Evolutionary conservation across 2,797 vertebrate genomes (phyloP).

Genomic region (Rhinophrynus dorsalis): DNA sequence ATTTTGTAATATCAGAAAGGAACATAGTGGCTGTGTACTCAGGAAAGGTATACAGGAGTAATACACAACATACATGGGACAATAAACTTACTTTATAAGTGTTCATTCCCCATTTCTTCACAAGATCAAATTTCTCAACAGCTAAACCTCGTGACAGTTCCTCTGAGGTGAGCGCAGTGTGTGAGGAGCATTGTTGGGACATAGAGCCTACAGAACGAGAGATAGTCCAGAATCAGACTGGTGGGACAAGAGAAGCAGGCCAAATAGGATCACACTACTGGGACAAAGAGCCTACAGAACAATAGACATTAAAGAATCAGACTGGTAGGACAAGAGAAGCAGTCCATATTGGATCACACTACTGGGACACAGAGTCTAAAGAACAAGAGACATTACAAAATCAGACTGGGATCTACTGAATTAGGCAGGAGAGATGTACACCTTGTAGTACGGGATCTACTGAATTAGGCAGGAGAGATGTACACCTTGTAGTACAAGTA

Average conservation of each 20-base stretch:
- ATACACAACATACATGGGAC: neutral
- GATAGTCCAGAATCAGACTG: neutral
- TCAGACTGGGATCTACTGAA: too few species aligned
- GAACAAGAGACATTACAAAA: too few species aligned
- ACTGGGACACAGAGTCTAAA: neutral
- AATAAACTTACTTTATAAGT: conserved; percentile 87
- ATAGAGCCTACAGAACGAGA: conserved; percentile 70
- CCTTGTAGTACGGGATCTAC: too few species aligned
- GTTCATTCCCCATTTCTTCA: conserved; percentile 98
- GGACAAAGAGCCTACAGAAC: too few species aligned
- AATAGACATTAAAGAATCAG: too few species aligned
- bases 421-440: too few species aligned
- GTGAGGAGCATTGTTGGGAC: conserved; percentile 73
- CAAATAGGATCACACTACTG: too few species aligned
- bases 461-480: too few species aligned
- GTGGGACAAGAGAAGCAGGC: too few species aligned
- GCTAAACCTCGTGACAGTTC: conserved; percentile 88
- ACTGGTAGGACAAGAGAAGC: neutral
- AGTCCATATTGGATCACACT: neutral
- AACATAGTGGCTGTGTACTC: neutral
- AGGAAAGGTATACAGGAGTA: neutral
- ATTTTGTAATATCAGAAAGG: too few species aligned
- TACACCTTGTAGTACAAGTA: too few species aligned
- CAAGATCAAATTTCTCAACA: conserved; percentile 91
- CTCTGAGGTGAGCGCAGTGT: conserved; percentile 68